Conservation (phyloP, 2,113 vertebrate species). For the Elephantulus edwardii region DNA sequence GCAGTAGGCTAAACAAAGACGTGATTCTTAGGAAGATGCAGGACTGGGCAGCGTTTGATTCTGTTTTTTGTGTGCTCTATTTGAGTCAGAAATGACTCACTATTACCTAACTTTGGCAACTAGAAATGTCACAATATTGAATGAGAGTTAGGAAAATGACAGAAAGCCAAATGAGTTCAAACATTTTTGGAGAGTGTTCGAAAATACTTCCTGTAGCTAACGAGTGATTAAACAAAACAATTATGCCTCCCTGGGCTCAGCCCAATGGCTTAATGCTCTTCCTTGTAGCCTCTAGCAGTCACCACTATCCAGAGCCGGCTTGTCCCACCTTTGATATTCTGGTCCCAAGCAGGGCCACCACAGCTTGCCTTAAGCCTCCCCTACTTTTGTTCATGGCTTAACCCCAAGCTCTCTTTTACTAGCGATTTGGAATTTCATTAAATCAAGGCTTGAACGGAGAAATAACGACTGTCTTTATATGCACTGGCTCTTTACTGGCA, state of each 20-base stretch:
- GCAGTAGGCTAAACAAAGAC: neutral
- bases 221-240: neutral
- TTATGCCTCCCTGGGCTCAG: neutral
- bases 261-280: neutral
- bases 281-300: neutral
- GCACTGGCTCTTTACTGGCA: slow-evolving; percentile 73
- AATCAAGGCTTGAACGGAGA: slow-evolving; percentile 64
- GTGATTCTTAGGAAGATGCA: neutral
- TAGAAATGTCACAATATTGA: slow-evolving; percentile 27
- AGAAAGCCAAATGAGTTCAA: slow-evolving; percentile 36
- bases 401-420: slow-evolving; percentile 39
- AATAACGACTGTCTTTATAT: slow-evolving; percentile 73
- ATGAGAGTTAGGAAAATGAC: slow-evolving; percentile 39
- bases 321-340: neutral
- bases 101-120: neutral
- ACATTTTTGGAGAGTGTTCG: neutral
- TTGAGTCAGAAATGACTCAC: neutral
- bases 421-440: slow-evolving; percentile 76
- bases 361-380: neutral
- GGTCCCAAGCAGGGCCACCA: neutral
- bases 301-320: neutral
- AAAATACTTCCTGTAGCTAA: neutral
- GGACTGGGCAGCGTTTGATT: too few species aligned
- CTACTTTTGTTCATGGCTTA: slow-evolving; percentile 12
- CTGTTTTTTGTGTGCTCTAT: neutral